Conservation (phyloP, 1,140 invertebrate genomes). For the Trichonephila clavata region DNA sequence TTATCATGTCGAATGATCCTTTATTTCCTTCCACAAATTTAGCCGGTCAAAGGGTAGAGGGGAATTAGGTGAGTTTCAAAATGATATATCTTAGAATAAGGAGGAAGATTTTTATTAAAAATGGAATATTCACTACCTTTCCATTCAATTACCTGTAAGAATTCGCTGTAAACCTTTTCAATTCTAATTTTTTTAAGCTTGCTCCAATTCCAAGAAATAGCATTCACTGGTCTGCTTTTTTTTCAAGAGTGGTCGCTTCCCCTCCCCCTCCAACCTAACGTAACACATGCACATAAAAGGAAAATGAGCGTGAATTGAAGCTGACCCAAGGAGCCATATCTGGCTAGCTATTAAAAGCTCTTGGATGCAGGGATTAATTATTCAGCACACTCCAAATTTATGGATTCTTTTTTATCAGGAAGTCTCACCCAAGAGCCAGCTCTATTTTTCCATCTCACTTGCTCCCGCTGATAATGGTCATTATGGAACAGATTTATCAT, state of each 20-base stretch:
- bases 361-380: conserved; percentile 57
- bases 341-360: conserved; percentile 51
- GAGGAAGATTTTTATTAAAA: too few relatives aligned
- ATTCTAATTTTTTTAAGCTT: too few relatives aligned
- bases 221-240: not conserved
- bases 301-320: conserved; percentile 36
- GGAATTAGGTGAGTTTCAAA: too few relatives aligned
- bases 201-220: too few relatives aligned
- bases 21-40: too few relatives aligned
- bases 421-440: not conserved
- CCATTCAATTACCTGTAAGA: too few relatives aligned
- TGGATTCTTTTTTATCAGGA: conserved; percentile 61
- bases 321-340: conserved; percentile 65
- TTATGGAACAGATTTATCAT: conserved; percentile 49
- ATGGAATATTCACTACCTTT: too few relatives aligned
- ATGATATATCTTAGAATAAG: too few relatives aligned
- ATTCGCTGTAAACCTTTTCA: too few relatives aligned
- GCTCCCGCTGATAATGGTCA: not conserved
- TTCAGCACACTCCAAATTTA: conserved; percentile 63
- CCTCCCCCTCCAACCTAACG: not conserved
- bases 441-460: not conserved
- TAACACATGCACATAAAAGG: not conserved
- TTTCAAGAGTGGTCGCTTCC: not conserved
- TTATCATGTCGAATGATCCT: too few relatives aligned
- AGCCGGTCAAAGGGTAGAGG: too few relatives aligned